Evolutionary conservation across 1,140 invertebrate species (phyloP).

Genomic region (Drosophila carrolli): DNA sequence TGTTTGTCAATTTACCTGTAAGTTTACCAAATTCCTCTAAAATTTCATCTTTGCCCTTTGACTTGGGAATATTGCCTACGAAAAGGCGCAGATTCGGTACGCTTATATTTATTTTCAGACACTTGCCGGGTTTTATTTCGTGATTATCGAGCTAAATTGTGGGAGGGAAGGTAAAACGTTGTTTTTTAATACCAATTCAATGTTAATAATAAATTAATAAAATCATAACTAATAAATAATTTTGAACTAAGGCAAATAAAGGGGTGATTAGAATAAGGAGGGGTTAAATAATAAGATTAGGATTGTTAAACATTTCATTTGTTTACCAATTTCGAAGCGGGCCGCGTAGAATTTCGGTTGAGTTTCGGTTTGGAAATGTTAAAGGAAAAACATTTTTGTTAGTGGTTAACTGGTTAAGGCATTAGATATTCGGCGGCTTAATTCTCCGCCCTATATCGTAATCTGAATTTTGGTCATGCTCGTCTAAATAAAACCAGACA

Average conservation of each 20-base stretch:
- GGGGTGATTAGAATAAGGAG: conserved; percentile 2
- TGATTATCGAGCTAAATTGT: conserved; percentile 97
- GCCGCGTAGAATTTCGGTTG: conserved; percentile 54
- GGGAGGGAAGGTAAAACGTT: conserved; percentile 85
- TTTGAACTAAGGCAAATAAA: conserved; percentile 26
- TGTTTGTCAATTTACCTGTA: conserved; percentile 93
- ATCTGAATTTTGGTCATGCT: conserved; percentile 48
- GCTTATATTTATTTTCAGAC: conserved; percentile 99
- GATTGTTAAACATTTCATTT: conserved; percentile 36
- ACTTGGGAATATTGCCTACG: conserved; percentile 99
- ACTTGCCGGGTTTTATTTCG: conserved; percentile 99
- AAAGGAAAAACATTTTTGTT: conserved; percentile 58
- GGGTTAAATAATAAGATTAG: conserved; percentile 23
- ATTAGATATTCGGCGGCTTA: neutral
- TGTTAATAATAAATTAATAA: conserved; percentile 61
- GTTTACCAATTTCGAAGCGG: conserved; percentile 56
- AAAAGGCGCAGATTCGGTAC: conserved; percentile 99
- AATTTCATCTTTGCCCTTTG: conserved; percentile 99
- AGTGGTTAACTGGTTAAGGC: conserved; percentile 31
- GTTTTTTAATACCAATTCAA: conserved; percentile 76
- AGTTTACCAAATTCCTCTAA: conserved; percentile 99
- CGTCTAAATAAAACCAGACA: conserved; percentile 84
- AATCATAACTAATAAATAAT: conserved; percentile 37
- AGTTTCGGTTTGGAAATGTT: conserved; percentile 51
- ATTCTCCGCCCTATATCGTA: conserved; percentile 28